Base-by-base conservation (phyloP, 1,140 invertebrate genomes). In the Batillaria attramentaria region DNA sequence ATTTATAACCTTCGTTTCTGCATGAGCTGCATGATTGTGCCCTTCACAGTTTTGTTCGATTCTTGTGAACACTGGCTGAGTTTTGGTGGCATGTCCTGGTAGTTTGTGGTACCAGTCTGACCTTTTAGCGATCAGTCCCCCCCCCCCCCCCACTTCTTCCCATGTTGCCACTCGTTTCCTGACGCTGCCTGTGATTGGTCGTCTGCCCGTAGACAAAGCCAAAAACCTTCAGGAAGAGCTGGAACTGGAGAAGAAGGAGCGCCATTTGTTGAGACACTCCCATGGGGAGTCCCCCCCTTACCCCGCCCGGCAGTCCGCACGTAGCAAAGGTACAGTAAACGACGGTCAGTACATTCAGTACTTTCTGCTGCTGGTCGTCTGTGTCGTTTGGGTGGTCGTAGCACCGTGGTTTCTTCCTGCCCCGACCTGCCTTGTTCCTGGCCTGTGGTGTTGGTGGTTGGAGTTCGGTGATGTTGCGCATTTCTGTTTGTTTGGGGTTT, bases 201-300 rank as follows among this genome's bases (percentile, higher is more conserved):
- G 65, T 66, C 35, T n/a, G n/a, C n/a, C n/a, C n/a, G 54, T 78
- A 87, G 86, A 84, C 83, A 87, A 87, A 79, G 82, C 85, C 54
- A 83, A 82, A 62, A 79, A 83, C 69, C 82, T 87, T 28, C 86
- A 87, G 72, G 85, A 87, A 54, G 82, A 86, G 72, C 65, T 86
- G 70, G 86, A 87, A 2, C 69, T 75, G 57, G 84, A 86, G 60
- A 78, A 77, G 69, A 83, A 84, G 65, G 73, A 80, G 31, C 65
- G 62, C 28, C 72, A 79, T 68, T 77, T 79, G 6, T 77, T 76
- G 18, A 70, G 82, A 37, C 57, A 75, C 68, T 28, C 68, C 62
- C 78, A 79, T n/a, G 77, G 75, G 37, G 83, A 84, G 24, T 83
- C 82, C 28, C n/a, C n/a, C n/a, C 66, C 70, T 39, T 73, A 79